phyloP scores from a whole-genome alignment of 2,113 vertebrate genomes.

The Callaeas wilsoni region DNA sequence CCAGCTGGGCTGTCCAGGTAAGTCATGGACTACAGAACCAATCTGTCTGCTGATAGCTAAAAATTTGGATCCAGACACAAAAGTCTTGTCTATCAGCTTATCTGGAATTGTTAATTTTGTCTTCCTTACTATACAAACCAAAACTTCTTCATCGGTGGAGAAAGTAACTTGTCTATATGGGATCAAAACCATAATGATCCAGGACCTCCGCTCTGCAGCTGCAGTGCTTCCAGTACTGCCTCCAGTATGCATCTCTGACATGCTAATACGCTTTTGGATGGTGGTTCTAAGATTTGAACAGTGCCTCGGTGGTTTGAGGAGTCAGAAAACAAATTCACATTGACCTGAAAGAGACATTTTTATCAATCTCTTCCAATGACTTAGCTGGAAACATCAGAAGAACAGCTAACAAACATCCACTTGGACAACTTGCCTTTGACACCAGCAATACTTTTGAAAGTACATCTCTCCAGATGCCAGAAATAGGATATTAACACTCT shows the following conservation, averaged over 20 bases:
- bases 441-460: not conserved
- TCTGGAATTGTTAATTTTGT: not conserved
- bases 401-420: not conserved
- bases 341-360: not conserved
- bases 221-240: not conserved
- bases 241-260: not conserved
- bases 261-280: fast-evolving
- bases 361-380: not conserved
- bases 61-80: not conserved
- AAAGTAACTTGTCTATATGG: not conserved
- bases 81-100: not conserved
- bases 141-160: not conserved
- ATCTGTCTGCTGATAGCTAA: not conserved
- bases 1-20: not conserved
- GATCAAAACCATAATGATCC: fast-evolving
- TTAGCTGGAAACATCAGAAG: not conserved
- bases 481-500: not conserved
- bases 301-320: not conserved
- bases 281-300: not conserved
- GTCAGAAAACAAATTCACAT: not conserved
- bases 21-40: not conserved
- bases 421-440: not conserved
- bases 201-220: not conserved
- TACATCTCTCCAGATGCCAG: not conserved
- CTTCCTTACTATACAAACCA: not conserved